These are phyloP conservation scores for Hoplias malabaricus DNA, from an alignment of 2,113 vertebrate species.

Conservation along the genomic window DNA sequence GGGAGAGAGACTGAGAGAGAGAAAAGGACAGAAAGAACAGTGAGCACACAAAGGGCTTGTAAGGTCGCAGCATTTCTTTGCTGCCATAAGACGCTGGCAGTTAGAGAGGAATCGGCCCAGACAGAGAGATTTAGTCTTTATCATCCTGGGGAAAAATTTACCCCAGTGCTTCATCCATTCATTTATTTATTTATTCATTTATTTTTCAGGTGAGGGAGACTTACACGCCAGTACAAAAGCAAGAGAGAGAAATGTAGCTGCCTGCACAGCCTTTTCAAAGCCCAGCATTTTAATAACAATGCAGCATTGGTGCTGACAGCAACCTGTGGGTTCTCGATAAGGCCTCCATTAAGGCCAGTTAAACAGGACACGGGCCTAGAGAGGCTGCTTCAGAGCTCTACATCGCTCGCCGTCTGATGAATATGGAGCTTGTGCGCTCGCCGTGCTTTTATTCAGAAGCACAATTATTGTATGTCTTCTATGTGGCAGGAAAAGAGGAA, in stretches of 20 bases:
- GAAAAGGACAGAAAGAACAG: conserved; percentile 10
- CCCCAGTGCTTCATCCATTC: conserved; percentile 55
- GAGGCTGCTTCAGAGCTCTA: conserved; percentile 54
- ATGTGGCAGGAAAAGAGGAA: conserved; percentile 68
- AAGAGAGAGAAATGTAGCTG: conserved; percentile 58
- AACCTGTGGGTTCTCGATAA: conserved; percentile 79
- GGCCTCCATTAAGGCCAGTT: conserved; percentile 73
- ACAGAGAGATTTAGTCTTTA: conserved; percentile 80
- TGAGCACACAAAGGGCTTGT: conserved; percentile 73
- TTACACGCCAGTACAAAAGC: conserved; percentile 71
- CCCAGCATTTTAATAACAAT: conserved; percentile 77
- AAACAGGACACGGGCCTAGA: conserved; percentile 60
- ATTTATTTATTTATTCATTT: background rate
- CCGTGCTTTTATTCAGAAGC: conserved; percentile 69
- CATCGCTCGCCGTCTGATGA: conserved; percentile 64
- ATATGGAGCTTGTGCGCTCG: conserved; percentile 51
- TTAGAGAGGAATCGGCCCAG: conserved; percentile 72
- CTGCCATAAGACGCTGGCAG: conserved; percentile 67
- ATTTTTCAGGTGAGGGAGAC: conserved; percentile 67
- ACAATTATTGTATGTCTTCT: conserved; percentile 75
- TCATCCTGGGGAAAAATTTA: conserved; percentile 76
- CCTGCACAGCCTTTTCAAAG: conserved; percentile 51
- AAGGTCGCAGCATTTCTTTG: conserved; percentile 77
- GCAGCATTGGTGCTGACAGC: conserved; percentile 72
- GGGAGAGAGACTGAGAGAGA: conserved; percentile 14